Conservation (phyloP, 2,113 vertebrate genomes). For the Steatornis caripensis region DNA sequence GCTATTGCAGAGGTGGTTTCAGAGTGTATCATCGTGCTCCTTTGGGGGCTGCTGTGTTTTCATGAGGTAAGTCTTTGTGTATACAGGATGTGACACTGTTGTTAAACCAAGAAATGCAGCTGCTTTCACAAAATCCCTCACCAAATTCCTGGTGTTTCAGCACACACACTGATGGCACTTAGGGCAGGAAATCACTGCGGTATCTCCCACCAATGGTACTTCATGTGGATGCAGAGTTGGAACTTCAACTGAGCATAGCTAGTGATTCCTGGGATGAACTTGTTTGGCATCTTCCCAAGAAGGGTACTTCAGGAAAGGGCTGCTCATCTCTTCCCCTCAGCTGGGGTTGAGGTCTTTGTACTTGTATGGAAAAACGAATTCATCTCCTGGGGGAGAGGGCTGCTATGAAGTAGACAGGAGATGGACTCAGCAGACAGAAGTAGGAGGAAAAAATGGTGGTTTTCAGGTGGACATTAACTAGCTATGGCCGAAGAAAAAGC, state of each 20-base stretch:
- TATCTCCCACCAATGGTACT: background rate
- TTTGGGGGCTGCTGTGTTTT: background rate
- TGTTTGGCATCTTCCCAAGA: background rate
- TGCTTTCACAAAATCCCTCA: background rate
- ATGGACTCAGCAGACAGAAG: background rate
- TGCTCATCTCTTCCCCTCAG: background rate
- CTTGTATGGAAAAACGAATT: background rate
- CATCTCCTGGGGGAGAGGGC: background rate
- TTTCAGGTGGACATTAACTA: background rate
- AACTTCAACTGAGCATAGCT: background rate
- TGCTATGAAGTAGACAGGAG: background rate
- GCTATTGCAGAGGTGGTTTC: background rate
- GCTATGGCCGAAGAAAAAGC: background rate
- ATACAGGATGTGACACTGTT: accelerated
- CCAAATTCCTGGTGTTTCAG: background rate
- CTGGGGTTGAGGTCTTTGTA: background rate
- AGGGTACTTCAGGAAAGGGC: background rate
- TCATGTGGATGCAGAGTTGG: background rate
- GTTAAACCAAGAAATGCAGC: background rate
- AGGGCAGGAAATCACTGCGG: background rate
- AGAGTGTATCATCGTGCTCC: background rate
- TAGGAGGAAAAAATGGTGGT: background rate
- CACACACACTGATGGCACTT: background rate
- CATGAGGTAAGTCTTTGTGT: background rate
- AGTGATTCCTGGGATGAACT: background rate